phyloP scores from a whole-genome alignment of 2,113 vertebrate species.

The Apeltes quadracus region DNA sequence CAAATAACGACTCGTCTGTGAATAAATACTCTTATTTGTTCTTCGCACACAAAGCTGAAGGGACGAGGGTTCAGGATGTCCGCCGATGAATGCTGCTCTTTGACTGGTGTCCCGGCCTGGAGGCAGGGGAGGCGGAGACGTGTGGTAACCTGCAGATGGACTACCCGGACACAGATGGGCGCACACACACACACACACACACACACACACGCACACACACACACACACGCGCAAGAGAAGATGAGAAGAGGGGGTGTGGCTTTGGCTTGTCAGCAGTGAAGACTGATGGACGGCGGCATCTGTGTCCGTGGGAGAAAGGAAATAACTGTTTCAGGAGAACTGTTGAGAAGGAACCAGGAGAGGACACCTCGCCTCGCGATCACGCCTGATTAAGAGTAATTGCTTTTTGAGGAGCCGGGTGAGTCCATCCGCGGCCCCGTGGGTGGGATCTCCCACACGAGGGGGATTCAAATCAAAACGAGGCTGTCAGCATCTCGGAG shows the following conservation, averaged over 20 bases:
- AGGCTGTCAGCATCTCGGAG: constrained; percentile 8
- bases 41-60: background rate
- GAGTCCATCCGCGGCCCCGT: constrained; percentile 33
- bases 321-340: background rate
- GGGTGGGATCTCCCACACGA: constrained; percentile 53
- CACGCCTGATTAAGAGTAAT: constrained; percentile 61
- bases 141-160: constrained; percentile 49
- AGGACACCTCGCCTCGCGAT: constrained; percentile 42
- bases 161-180: constrained; percentile 25
- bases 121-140: constrained; percentile 19
- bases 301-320: constrained; percentile 23
- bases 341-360: constrained; percentile 42
- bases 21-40: background rate
- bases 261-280: constrained; percentile 42
- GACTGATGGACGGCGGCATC: constrained; percentile 54
- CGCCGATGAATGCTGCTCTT: background rate
- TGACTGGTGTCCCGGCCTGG: constrained; percentile 24
- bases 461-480: constrained; percentile 60
- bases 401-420: constrained; percentile 36
- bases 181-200: constrained; percentile 26
- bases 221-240: constrained; percentile 31
- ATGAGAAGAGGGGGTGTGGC: constrained; percentile 41
- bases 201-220: constrained; percentile 25
- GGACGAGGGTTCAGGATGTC: background rate
- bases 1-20: background rate